These are phyloP conservation scores for Corythornis vintsioides DNA, from an alignment of 2,113 vertebrate genomes.

Conservation along the genomic window DNA sequence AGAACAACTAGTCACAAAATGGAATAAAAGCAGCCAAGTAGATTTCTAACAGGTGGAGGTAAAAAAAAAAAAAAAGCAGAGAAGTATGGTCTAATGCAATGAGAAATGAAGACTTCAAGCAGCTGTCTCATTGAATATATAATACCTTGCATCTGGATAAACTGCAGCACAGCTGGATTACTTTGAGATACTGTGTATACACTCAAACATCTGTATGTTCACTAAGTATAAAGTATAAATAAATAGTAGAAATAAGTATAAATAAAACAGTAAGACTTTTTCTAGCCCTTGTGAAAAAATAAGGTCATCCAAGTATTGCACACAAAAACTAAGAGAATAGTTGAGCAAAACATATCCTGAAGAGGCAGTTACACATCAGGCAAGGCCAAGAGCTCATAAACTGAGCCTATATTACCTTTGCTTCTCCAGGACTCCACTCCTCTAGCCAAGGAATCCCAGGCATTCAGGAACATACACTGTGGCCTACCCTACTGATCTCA, in stretches of 20 bases:
- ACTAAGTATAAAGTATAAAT: background rate
- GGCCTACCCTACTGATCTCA: background rate
- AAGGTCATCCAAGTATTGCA: background rate
- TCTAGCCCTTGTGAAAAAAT: background rate
- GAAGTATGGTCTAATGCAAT: background rate
- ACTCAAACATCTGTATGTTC: background rate
- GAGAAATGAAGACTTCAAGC: constrained; percentile 24
- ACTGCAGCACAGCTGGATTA: constrained; percentile 38
- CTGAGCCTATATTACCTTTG: background rate
- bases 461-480: background rate
- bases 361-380: background rate
- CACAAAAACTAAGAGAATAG: background rate
- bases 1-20: background rate
- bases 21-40: background rate
- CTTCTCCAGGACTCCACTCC: background rate
- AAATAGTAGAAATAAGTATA: background rate
- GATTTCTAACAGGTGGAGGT: constrained; percentile 25
- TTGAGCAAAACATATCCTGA: background rate
- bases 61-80: background rate
- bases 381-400: background rate
- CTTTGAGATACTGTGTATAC: background rate
- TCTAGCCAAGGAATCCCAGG: background rate
- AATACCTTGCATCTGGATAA: background rate
- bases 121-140: background rate
- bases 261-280: background rate